Base-by-base conservation (phyloP, 2,888 invertebrate species). In the Dusona sp. region DNA sequence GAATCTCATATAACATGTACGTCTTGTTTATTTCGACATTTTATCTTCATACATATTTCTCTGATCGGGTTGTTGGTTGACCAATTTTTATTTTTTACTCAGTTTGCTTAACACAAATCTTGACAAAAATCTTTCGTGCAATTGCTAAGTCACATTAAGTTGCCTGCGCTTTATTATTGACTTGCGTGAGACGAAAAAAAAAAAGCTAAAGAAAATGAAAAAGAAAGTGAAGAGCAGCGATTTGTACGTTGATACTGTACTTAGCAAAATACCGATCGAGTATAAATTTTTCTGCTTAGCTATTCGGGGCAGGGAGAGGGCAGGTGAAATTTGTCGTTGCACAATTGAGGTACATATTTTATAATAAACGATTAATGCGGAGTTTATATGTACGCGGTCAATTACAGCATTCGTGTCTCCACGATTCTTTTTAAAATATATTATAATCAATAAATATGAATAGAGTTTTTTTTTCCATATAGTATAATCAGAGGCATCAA, bases 401-500 rank as follows among this genome's bases (percentile, higher is more conserved):
- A 79, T 84, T 80, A 73, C 84, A 48, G 73, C 84, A 83, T 87
- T 80, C 82, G 75, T 82, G 74, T 72, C 79, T 65, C 85, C 79
- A 86, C 13, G 74, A 8, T 38, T 74, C 13, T 38, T 54, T 13
- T 73, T 42, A 83, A 77, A 79, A 68, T 70, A 64, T 67, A 67
- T 67, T 67, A 68, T 85, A 73, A 67, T 81, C 78, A 85, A 73
- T 82, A 78, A 84, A 74, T 75, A 83, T 79, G 78, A 86, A 86
- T 82, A 80, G 82, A 84, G 77, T 74, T 86, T 79, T 74, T n/a
- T 65, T 70, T 87, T 83, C 79, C 83, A 79, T 83, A 70, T 42
- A 13, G 61, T 61, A 61, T 61, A 61, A 79, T 79, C 83, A 88
- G 86, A 85, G 90, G 88, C 89, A 88, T 92, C 91, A 92, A 90